These are phyloP conservation scores for Phyllotreta cruciferae DNA, from an alignment of 2,888 invertebrate species.

Conservation along the genomic window DNA sequence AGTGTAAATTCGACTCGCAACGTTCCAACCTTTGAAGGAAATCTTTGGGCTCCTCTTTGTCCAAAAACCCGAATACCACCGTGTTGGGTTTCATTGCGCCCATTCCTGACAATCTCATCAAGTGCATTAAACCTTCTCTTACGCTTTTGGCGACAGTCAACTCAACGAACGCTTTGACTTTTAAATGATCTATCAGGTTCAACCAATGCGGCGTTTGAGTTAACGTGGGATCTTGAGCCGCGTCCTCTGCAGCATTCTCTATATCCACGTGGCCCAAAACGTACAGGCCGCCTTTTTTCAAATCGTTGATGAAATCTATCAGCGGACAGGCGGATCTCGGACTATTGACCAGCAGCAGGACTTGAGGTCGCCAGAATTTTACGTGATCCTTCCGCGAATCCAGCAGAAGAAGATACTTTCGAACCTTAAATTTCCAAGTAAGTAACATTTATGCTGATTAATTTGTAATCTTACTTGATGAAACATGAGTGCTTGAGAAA, in stretches of 20 bases:
- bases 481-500: constrained; percentile 98
- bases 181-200: constrained; percentile 91
- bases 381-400: constrained; percentile 98
- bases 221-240: constrained; percentile 69
- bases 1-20: background rate
- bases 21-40: constrained; percentile 73
- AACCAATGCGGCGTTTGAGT: constrained; percentile 90
- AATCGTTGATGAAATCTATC: constrained; percentile 96
- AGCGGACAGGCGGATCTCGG: constrained; percentile 90
- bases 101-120: constrained; percentile 89
- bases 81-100: constrained; percentile 99
- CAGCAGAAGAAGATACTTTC: constrained; percentile 94
- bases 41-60: constrained; percentile 74
- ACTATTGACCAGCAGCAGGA: constrained; percentile 89
- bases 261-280: constrained; percentile 86
- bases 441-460: background rate
- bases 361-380: constrained; percentile 98
- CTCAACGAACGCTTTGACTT: constrained; percentile 96
- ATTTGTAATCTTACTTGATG: constrained; percentile 79
- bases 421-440: constrained; percentile 50
- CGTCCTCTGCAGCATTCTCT: constrained; percentile 57
- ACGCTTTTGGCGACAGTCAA: constrained; percentile 86
- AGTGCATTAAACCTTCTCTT: constrained; percentile 89
- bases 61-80: constrained; percentile 92
- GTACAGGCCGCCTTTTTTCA: constrained; percentile 93